Conservation (phyloP, 2,113 vertebrate species). For the Pelecanoides urinatrix region DNA sequence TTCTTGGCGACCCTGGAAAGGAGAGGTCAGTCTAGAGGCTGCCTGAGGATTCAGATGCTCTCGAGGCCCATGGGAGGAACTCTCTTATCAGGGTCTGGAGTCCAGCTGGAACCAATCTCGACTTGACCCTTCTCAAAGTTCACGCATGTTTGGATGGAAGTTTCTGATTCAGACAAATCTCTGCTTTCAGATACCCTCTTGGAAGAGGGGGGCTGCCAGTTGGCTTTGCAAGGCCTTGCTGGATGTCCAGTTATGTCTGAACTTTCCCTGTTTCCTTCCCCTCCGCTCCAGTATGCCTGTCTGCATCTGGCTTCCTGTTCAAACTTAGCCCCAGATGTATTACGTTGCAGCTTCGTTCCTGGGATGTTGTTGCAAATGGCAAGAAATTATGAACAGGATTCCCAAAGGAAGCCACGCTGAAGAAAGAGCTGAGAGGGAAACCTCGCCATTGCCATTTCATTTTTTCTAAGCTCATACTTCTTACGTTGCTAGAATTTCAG, state of each 20-base stretch:
- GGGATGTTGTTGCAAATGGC: neutral
- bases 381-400: slow-evolving; percentile 1
- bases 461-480: neutral
- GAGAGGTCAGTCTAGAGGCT: neutral
- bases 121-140: slow-evolving; percentile 39
- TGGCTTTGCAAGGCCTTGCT: slow-evolving; percentile 36
- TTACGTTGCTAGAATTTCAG: neutral
- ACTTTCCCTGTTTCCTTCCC: neutral
- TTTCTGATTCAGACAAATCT: neutral
- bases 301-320: neutral
- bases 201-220: neutral
- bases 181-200: neutral
- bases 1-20: neutral
- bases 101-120: slow-evolving; percentile 45
- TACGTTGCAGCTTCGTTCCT: neutral
- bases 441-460: neutral
- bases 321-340: neutral
- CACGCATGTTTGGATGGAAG: neutral
- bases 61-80: neutral
- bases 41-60: neutral
- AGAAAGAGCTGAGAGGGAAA: neutral
- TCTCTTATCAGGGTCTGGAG: slow-evolving; percentile 24
- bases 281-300: neutral
- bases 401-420: neutral
- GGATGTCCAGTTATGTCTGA: neutral